phyloP scores from a whole-genome alignment of 2,797 vertebrate species.

The Emydoidea blandingii region DNA sequence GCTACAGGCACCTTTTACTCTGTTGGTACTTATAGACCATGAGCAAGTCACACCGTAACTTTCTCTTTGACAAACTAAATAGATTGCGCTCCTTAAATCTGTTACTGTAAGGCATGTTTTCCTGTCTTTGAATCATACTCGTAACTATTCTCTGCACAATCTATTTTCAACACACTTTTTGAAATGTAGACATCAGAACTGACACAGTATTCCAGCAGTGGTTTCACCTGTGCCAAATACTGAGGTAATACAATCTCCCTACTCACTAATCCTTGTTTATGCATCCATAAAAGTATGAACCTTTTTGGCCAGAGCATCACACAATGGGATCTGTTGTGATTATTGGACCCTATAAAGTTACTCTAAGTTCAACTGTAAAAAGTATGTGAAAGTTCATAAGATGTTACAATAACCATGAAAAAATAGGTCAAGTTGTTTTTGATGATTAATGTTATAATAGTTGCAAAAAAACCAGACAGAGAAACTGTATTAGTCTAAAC shows the following conservation, averaged over 20 bases:
- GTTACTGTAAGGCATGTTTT: not conserved
- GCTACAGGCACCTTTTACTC: not conserved
- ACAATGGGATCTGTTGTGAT: not conserved
- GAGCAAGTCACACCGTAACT: not conserved
- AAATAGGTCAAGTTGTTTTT: not conserved
- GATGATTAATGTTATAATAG: not conserved
- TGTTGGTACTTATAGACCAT: not conserved
- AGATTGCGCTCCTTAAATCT: not conserved
- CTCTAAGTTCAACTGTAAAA: not conserved
- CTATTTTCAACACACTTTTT: not conserved
- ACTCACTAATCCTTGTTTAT: not conserved
- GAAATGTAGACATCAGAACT: not conserved
- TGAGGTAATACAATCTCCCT: not conserved
- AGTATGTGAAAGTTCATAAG: not conserved
- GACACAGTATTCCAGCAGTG: not conserved
- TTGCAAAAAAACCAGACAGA: not conserved
- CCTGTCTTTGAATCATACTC: not conserved
- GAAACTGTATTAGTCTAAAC: not conserved
- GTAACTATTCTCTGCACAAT: not conserved
- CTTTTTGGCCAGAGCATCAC: not conserved
- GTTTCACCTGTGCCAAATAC: not conserved
- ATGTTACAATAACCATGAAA: not conserved
- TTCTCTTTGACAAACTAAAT: not conserved
- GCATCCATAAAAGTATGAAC: not conserved
- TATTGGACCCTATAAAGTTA: not conserved